phyloP scores from a whole-genome alignment of 2,113 vertebrate genomes.

The Brachyhypopomus gauderio region DNA sequence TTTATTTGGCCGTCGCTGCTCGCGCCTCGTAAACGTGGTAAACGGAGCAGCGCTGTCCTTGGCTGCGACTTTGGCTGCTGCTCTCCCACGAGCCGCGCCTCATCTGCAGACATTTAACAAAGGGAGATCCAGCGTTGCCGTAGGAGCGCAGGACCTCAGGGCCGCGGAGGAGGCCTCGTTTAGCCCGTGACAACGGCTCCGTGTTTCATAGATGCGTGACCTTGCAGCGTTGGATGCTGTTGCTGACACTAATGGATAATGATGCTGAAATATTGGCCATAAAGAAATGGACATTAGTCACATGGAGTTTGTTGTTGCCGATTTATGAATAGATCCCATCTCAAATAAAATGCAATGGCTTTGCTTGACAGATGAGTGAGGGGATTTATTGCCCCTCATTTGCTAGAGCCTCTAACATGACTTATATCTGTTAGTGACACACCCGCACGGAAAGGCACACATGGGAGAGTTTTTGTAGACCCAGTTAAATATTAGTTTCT shows the following conservation, averaged over 20 bases:
- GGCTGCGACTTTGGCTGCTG: constrained; percentile 34
- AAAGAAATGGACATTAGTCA: neutral
- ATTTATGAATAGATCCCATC: neutral
- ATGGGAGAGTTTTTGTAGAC: neutral
- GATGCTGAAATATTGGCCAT: neutral
- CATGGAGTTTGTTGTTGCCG: neutral
- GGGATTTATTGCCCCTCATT: constrained; percentile 30
- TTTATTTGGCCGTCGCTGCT: no score
- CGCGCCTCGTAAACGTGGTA: constrained; percentile 7
- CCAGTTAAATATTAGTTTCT: neutral
- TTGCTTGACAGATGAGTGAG: constrained; percentile 9
- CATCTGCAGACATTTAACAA: constrained; percentile 42
- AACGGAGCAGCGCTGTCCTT: constrained; percentile 40
- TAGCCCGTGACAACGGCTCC: neutral
- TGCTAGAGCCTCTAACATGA: constrained; percentile 11
- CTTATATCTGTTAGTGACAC: neutral
- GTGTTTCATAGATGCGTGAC: neutral
- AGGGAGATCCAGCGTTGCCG: constrained; percentile 41
- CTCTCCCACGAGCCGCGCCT: constrained; percentile 38
- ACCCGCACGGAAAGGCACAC: neutral
- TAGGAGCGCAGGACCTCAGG: constrained; percentile 11
- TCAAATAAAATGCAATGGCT: neutral
- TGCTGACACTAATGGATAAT: constrained; percentile 3
- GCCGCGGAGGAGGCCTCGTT: neutral
- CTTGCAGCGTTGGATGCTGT: neutral